A percentile compares a stretch with the other conserved stretches of the same genome.
phyloP scores from a whole-genome alignment of 2,113 vertebrate genomes.

The Callithrix jacchus region DNA sequence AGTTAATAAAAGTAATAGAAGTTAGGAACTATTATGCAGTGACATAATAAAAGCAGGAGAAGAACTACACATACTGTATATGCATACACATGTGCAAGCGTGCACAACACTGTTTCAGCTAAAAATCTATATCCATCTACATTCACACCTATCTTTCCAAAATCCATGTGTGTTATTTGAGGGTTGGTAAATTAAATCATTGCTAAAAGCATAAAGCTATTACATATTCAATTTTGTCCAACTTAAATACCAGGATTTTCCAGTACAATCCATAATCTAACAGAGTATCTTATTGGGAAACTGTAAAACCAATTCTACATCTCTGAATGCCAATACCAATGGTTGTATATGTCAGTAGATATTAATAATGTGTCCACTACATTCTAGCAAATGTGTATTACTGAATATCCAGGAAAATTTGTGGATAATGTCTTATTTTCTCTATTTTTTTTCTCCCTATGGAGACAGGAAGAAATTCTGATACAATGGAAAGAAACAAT shows the following conservation, averaged over 20 bases:
- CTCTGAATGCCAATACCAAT: neutral
- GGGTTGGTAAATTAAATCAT: neutral
- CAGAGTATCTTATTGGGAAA: neutral
- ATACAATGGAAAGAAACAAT: neutral
- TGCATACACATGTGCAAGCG: accelerated
- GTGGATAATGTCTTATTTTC: neutral
- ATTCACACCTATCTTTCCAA: neutral
- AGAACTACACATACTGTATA: too few relatives aligned
- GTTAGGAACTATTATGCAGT: neutral
- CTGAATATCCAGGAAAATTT: neutral
- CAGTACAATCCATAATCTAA: neutral
- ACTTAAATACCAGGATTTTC: neutral
- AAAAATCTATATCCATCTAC: neutral
- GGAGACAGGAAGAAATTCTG: neutral
- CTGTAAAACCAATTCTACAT: neutral
- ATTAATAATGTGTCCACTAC: too few relatives aligned
- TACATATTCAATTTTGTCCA: neutral
- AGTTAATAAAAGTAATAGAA: neutral
- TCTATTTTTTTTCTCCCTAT: neutral
- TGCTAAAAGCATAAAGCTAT: neutral
- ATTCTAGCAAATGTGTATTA: accelerated
- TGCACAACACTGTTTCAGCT: accelerated
- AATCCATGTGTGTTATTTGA: neutral
- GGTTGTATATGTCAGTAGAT: neutral
- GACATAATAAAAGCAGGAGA: neutral